Evolutionary conservation across 1,140 invertebrate species (phyloP).

Genomic region (Sitodiplosis mosellana): DNA sequence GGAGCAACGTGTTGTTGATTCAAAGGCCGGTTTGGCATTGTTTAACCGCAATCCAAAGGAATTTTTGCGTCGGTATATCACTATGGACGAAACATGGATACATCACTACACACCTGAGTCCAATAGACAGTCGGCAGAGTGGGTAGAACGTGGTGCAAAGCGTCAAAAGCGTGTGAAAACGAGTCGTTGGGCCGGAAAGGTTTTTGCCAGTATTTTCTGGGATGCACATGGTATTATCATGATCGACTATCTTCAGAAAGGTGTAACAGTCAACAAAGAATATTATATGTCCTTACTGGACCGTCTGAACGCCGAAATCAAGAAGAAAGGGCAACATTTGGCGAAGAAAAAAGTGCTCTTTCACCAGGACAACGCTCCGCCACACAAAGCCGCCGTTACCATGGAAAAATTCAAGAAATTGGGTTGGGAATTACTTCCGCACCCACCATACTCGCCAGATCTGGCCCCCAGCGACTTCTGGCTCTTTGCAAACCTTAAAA

Average conservation of each 20-base stretch:
- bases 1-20: not conserved
- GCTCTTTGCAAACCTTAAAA: constrained; percentile 12
- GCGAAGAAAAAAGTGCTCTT: constrained; percentile 13
- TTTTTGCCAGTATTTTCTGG: constrained; percentile 15
- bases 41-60: not conserved
- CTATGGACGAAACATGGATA: constrained; percentile 1
- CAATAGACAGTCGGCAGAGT: constrained; percentile 1
- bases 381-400: constrained; percentile 15
- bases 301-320: constrained; percentile 6
- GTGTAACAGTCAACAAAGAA: constrained; percentile 9
- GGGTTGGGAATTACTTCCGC: constrained; percentile 23
- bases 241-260: constrained; percentile 17
- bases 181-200: constrained; percentile 12
- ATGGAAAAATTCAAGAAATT: constrained; percentile 7
- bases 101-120: constrained; percentile 5
- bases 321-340: constrained; percentile 5
- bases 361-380: constrained; percentile 20
- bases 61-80: not conserved
- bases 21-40: not conserved
- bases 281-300: constrained; percentile 9
- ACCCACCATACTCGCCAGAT: constrained; percentile 27
- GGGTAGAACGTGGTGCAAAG: not conserved
- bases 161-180: not conserved
- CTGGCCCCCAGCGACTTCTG: constrained; percentile 18
- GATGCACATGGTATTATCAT: constrained; percentile 16